Evolutionary conservation across 2,797 vertebrate genomes (phyloP), one percentile per base, ranked within the genome.

Genomic region (Carcharodon carcharias): DNA sequence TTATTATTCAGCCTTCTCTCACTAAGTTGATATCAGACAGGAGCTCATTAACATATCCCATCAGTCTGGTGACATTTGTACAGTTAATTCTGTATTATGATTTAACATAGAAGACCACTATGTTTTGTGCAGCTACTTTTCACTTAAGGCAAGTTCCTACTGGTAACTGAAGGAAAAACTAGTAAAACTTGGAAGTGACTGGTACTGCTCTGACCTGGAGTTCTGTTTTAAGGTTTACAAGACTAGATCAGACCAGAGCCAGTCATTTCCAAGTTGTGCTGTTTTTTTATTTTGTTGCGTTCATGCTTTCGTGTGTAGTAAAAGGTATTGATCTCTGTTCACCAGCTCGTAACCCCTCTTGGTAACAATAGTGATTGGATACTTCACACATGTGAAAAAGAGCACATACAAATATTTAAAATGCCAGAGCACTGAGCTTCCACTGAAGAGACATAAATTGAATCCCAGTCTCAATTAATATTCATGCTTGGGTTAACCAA

Each of bases 11-110:
- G 95, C 96, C 77, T 73, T 96, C 89, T 96, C 96, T 96, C 96
- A 96, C 96, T 97, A 97, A 97, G 97, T 97, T 97, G 96, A 97
- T 97, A 96, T 96, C 97, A 96, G 96, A 96, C 96, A 96, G 56
- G 97, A 97, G 96, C 96, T 97, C 97, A 97, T 98, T 98, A 98
- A 97, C 97, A 97, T 97, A 97, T 97, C 45, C 54, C 3, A 26
- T 97, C 96, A 96, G 89, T 96, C 96, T 69, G 85, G 96, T 96
- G 73, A 96, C 97, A 96, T 97, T 97, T 97, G 97, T 97, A 96
- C 95, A 96, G 96, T 97, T 97, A 97, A 97, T 96, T 95, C 96
- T 97, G 97, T 96, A 97, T 97, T 97, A 97, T 97, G 97, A 97
- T 97, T 96, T 97, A 97, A 97, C 97, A 96, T 96, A 31, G 97